Base-by-base conservation (phyloP, 2,888 invertebrate genomes). In the Leptothorax acervorum region DNA sequence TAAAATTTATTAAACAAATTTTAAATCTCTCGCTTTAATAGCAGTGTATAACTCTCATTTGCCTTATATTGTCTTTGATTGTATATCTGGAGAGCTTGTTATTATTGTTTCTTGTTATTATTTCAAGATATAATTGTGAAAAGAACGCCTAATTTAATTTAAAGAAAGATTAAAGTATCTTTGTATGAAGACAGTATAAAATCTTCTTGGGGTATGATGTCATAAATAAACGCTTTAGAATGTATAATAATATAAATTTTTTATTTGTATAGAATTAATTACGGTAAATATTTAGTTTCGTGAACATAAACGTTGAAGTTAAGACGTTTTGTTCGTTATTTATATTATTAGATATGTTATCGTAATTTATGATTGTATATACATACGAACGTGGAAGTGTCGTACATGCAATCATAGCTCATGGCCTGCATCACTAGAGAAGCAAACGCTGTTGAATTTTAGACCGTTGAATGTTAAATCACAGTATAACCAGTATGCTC, bases 401-500 rank as follows among this genome's bases (percentile, higher is more conserved):
- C 53, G n/a, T n/a, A 42, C 3, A 28, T 55, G 53, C 39, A 39
- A 65, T 28, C 28, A 35, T 12, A n/a, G n/a, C n/a, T n/a, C n/a
- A 28, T 53, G 53, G 53, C 42, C n/a, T n/a, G 39, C 35, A 15
- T 60, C 23, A 42, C 8, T n/a, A 45, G 60, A 28, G 66, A 86
- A 57, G 82, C 71, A 74, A 86, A 62, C 57, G 73, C 51, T 74
- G 39, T 74, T 31, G 63, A 74, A 82, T 51, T 39, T 66, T 66
- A 63, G 28, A 39, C 18, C 6, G n/a, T n/a, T n/a, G n/a, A n/a
- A n/a, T n/a, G n/a, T n/a, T n/a, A n/a, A n/a, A n/a, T n/a, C 6
- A 23, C 23, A 23, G 23, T 23, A 23, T 23, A 23, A 23, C 23
- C 23, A 23, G 23, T 23, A 23, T 23, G 23, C 23, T 23, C 23